A percentile compares a stretch with the other conserved stretches of the same genome.
Conservation (phyloP, 2,797 vertebrate genomes). For the Enoplosus armatus region DNA sequence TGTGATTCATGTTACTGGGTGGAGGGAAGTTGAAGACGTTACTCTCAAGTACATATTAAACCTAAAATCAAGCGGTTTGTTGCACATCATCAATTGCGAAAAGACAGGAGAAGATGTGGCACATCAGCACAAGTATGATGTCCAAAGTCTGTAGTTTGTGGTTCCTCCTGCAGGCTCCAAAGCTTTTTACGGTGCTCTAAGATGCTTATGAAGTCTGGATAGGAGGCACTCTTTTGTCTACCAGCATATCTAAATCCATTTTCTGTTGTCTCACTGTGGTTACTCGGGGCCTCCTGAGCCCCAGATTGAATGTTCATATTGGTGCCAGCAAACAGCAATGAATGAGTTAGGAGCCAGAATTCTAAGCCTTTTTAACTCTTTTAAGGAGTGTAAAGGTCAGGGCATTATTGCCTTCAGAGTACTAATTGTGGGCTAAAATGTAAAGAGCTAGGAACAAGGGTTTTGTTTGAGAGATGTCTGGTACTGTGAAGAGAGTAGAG, state of each 20-base stretch:
- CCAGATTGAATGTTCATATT: neutral
- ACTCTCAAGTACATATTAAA: neutral
- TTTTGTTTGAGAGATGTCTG: neutral
- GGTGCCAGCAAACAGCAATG: neutral
- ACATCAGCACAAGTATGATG: too few relatives aligned
- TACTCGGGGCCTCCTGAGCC: neutral
- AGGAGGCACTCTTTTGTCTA: too few relatives aligned
- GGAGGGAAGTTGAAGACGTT: neutral
- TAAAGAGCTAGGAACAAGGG: neutral
- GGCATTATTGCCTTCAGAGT: neutral
- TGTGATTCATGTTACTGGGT: conserved; percentile 6
- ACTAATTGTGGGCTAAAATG: neutral
- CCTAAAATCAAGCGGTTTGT: neutral
- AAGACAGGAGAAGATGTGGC: too few relatives aligned
- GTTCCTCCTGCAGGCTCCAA: too few relatives aligned
- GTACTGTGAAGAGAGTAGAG: neutral
- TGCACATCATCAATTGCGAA: neutral
- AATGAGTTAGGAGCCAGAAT: neutral
- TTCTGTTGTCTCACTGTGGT: neutral
- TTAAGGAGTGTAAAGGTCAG: conserved; percentile 2
- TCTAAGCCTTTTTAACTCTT: too few relatives aligned
- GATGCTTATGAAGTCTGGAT: too few relatives aligned
- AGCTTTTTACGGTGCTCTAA: too few relatives aligned
- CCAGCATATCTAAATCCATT: neutral
- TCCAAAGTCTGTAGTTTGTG: neutral